Percentiles rank a stretch among this genome's conserved stretches.
phyloP scores from a whole-genome alignment of 2,797 vertebrate genomes.

The Holocentrus rufus region DNA sequence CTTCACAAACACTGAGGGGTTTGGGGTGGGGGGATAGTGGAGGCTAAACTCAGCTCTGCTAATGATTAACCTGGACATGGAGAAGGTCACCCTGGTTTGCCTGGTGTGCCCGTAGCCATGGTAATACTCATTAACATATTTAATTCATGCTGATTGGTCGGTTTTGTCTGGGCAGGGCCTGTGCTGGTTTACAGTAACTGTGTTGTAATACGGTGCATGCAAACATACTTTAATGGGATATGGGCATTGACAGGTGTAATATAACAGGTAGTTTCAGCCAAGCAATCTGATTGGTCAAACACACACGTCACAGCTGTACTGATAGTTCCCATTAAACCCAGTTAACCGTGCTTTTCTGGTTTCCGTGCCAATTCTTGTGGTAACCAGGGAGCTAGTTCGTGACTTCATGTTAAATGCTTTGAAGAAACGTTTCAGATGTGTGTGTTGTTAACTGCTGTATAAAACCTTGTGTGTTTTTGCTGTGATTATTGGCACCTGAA shows the following conservation, averaged over 20 bases:
- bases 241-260: background rate
- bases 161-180: conserved; percentile 2
- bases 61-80: conserved; percentile 68
- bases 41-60: conserved; percentile 5
- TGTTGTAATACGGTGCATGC: background rate
- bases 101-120: conserved; percentile 60
- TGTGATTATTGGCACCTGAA: too few species aligned
- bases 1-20: background rate
- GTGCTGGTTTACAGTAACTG: conserved; percentile 8
- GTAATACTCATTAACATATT: conserved; percentile 59
- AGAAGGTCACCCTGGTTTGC: conserved; percentile 62
- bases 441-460: too few species aligned
- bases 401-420: too few species aligned
- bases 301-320: background rate
- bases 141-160: conserved; percentile 45
- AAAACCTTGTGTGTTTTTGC: too few species aligned
- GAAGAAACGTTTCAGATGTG: too few species aligned
- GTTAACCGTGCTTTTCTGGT: too few species aligned
- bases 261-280: background rate
- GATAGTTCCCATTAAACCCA: too few species aligned
- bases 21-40: background rate
- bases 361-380: too few species aligned
- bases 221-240: too few species aligned
- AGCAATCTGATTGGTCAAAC: background rate
- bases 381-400: too few species aligned